phyloP scores from a whole-genome alignment of 1,140 invertebrate genomes.

The Formica exsecta region DNA sequence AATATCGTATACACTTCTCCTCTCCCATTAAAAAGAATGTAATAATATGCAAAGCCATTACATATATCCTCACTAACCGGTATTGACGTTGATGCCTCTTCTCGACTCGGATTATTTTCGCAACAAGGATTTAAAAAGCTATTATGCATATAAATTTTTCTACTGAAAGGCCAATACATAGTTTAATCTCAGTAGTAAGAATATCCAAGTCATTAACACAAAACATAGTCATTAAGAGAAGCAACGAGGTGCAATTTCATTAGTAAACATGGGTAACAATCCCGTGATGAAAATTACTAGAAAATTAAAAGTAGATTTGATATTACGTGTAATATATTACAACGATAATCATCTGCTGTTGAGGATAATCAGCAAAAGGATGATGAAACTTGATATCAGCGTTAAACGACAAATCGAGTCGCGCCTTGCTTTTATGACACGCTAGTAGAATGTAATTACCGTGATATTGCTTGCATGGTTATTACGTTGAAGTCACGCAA shows the following conservation, averaged over 20 bases:
- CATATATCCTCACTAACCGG: too few relatives aligned
- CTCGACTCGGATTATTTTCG: conserved; percentile 20
- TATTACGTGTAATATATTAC: conserved; percentile 18
- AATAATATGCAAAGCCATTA: conserved; percentile 5
- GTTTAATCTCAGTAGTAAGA: conserved; percentile 5
- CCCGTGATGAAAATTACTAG: background rate
- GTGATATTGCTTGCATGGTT: conserved; percentile 23
- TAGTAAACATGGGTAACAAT: background rate
- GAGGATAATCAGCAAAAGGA: background rate
- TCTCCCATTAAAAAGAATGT: background rate
- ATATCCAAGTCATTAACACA: conserved; percentile 35
- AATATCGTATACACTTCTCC: background rate
- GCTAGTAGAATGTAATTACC: conserved; percentile 47
- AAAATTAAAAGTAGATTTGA: conserved; percentile 7
- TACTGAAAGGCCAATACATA: background rate
- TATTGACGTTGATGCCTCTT: background rate
- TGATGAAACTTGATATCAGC: conserved; percentile 9
- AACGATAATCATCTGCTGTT: background rate
- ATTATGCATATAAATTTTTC: conserved; percentile 30
- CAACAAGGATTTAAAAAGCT: background rate
- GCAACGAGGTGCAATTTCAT: background rate
- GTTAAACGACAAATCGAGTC: conserved; percentile 42
- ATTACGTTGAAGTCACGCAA: conserved; percentile 47
- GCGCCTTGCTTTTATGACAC: conserved; percentile 24
- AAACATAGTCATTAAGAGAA: conserved; percentile 16